A percentile compares a stretch with the other conserved stretches of the same genome.
These are phyloP conservation scores for Caenorhabditis sp. DNA, from an alignment of 2,888 invertebrate genomes.

Conservation along the genomic window DNA sequence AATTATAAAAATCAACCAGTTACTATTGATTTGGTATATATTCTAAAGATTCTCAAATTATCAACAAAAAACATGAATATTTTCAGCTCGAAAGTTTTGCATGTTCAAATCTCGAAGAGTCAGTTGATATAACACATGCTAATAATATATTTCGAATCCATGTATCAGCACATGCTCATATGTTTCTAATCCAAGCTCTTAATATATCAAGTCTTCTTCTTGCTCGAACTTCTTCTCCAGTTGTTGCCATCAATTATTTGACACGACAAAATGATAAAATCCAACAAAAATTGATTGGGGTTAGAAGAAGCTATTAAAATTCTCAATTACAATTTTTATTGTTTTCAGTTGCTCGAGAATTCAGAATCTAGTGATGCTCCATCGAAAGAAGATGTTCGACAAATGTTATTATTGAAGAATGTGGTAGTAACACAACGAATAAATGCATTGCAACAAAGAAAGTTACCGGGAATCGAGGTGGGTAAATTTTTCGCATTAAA, in stretches of 20 bases:
- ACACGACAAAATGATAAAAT: slow-evolving; percentile 45
- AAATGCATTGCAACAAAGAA: slow-evolving; percentile 30
- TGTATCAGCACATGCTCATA: slow-evolving; percentile 32
- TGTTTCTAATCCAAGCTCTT: slow-evolving; percentile 42
- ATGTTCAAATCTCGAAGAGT: slow-evolving; percentile 25
- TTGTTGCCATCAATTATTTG: slow-evolving; percentile 46
- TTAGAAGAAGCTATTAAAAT: neutral
- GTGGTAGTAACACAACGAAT: slow-evolving; percentile 34
- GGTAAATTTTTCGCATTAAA: neutral
- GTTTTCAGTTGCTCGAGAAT: slow-evolving; percentile 17
- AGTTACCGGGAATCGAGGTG: slow-evolving; percentile 38
- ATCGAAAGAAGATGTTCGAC: slow-evolving; percentile 25
- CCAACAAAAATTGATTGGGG: slow-evolving; percentile 41
- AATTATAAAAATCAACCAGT: slow-evolving; percentile 51
- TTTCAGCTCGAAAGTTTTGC: slow-evolving; percentile 35
- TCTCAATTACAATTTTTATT: neutral
- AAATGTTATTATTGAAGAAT: slow-evolving; percentile 36
- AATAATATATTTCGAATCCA: slow-evolving; percentile 37
- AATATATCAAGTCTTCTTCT: slow-evolving; percentile 50
- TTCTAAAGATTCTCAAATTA: too few relatives aligned
- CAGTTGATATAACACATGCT: slow-evolving; percentile 37
- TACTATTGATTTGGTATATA: slow-evolving; percentile 48
- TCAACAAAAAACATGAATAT: too few relatives aligned
- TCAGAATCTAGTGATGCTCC: slow-evolving; percentile 26
- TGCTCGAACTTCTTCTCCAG: slow-evolving; percentile 44